phyloP scores from a whole-genome alignment of 2,797 vertebrate species.

The Sciurus vulgaris region DNA sequence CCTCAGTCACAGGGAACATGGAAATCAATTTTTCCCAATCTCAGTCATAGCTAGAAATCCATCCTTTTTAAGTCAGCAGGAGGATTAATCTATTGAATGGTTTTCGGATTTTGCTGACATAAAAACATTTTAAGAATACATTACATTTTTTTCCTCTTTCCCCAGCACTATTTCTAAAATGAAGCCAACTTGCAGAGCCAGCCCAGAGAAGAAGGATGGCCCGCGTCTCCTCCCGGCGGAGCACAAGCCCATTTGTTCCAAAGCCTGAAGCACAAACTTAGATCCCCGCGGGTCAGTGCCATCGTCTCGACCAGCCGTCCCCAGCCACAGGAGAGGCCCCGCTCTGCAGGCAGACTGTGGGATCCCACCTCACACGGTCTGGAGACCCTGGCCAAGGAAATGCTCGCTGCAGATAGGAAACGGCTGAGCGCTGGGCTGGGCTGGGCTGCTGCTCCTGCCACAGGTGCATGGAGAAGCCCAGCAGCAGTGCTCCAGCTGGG shows the following conservation, averaged over 20 bases:
- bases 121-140: constrained; percentile 91
- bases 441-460: too few species aligned
- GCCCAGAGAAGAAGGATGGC: constrained; percentile 80
- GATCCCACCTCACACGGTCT: neutral
- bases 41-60: constrained; percentile 90
- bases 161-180: constrained; percentile 85
- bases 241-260: constrained; percentile 60
- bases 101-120: constrained; percentile 91
- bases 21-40: constrained; percentile 92
- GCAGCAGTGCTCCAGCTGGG: neutral
- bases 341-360: neutral
- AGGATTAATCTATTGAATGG: constrained; percentile 91
- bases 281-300: fast-evolving
- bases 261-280: constrained; percentile 68
- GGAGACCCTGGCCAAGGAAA: neutral
- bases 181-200: constrained; percentile 82
- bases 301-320: constrained; percentile 13
- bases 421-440: too few species aligned
- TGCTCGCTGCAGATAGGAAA: neutral
- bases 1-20: constrained; percentile 90
- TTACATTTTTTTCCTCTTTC: constrained; percentile 84
- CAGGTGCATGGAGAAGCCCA: neutral
- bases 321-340: neutral
- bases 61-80: constrained; percentile 90
- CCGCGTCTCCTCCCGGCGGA: constrained; percentile 72